Base-by-base conservation (phyloP, 1,140 invertebrate genomes). In the Melitaea cinxia region DNA sequence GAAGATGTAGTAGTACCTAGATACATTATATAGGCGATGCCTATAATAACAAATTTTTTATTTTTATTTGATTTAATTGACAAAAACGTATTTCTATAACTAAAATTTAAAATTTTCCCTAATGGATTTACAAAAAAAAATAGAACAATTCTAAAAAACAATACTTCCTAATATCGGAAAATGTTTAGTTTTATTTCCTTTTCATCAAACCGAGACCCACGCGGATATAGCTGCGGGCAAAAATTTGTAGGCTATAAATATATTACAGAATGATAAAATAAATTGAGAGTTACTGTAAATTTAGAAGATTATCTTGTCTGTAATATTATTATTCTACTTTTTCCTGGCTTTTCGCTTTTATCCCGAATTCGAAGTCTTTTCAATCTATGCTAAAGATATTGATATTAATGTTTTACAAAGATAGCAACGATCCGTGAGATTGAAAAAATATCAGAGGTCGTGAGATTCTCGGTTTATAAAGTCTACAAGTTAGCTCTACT, bases 351-450 rank as follows among this genome's bases (percentile, higher is more conserved):
- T 50, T 58, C 19, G 17, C 33, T 50, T 50, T 58, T 33, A 58
- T 58, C 45, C 47, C 19, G n/a, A 30, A 23, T 24, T 60, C 57
- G 17, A 37, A 12, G 24, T 37, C 57, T 15, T 47, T 52, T 24
- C 47, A 60, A 35, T 42, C 30, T 30, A 23, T 58, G n/a, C 10
- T 10, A 33, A 33, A 49, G 56, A 58, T 50, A 60, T 52, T 26
- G 57, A 52, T 60, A 60, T 60, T 50, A 60, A 60, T 60, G 33
- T 60, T 50, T 60, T 60, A 60, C 33, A 49, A 37, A 33, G 49
- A 60, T 60, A 60, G 52, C 57, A 60, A 52, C 9, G 56, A 59
- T n/a, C 56, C 56, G 47, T 49, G 56, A 59, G 49, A 59, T 59
- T 59, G 56, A 39, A 39, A 39, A 39, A 39, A 39, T 15, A 39